These are phyloP conservation scores for Trissonchulus latispiculum DNA, from an alignment of 2,888 invertebrate genomes.

Conservation along the genomic window DNA sequence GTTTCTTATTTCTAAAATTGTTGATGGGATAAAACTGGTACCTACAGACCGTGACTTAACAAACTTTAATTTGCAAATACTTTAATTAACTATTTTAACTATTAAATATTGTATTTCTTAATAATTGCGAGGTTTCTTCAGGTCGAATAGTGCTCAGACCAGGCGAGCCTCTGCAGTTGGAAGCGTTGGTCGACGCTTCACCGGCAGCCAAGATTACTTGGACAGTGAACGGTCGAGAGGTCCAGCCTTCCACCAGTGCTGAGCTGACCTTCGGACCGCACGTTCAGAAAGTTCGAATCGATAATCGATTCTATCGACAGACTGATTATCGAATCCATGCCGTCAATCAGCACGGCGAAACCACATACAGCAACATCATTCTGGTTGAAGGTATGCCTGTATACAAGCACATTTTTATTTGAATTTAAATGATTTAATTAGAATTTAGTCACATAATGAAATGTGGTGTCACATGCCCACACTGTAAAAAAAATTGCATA, in stretches of 20 bases:
- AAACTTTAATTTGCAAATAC: no score
- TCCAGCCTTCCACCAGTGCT: conserved; percentile 39
- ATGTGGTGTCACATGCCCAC: no score
- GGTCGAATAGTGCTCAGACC: background rate
- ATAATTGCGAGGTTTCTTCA: no score
- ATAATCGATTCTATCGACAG: conserved; percentile 1
- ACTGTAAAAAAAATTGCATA: no score
- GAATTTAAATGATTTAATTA: no score
- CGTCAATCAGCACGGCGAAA: background rate
- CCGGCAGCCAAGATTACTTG: conserved; percentile 46
- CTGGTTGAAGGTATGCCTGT: background rate
- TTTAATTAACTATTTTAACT: no score
- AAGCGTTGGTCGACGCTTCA: conserved; percentile 34
- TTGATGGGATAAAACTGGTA: no score
- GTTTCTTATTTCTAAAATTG: no score
- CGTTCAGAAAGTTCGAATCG: conserved; percentile 40
- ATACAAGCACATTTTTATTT: no score
- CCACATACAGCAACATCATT: background rate
- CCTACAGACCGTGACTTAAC: no score
- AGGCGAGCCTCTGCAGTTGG: conserved; percentile 1
- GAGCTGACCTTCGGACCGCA: conserved; percentile 39
- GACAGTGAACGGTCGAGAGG: conserved; percentile 47
- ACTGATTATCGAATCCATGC: background rate
- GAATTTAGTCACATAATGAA: no score
- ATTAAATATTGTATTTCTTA: no score